A percentile compares a stretch with the other conserved stretches of the same genome.
Evolutionary conservation across 37 sponge, comb jelly and placozoan species (phyloP).

Genomic region (Aplysina aerophoba): DNA sequence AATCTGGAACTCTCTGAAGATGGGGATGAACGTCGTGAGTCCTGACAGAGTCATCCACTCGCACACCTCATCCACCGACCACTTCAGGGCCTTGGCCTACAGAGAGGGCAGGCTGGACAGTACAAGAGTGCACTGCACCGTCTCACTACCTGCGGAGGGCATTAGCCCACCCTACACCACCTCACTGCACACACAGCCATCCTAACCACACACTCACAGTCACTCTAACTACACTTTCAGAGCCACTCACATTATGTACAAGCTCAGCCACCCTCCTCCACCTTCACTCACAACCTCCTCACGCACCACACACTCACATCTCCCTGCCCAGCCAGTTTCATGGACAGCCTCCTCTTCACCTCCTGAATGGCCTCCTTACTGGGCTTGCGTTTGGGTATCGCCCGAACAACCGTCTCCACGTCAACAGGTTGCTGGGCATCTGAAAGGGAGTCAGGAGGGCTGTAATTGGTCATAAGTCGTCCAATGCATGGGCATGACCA

Average conservation of each 20-base stretch:
- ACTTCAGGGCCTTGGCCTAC: slow-evolving; percentile 56
- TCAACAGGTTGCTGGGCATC: slow-evolving; percentile 12
- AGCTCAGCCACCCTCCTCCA: no score
- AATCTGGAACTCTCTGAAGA: slow-evolving; percentile 42
- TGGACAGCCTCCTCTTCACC: slow-evolving; percentile 11
- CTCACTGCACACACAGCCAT: no score
- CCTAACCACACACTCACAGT: no score
- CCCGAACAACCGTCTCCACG: slow-evolving; percentile 3
- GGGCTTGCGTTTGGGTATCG: slow-evolving; percentile 16
- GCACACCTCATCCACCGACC: slow-evolving; percentile 58
- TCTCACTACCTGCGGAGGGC: no score
- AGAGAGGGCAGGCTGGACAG: background rate
- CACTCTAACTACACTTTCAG: no score
- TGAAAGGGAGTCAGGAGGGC: background rate
- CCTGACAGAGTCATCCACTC: slow-evolving; percentile 66
- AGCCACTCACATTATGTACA: no score
- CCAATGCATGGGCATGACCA: no score
- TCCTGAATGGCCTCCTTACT: slow-evolving; percentile 15
- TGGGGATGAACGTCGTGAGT: slow-evolving; percentile 38
- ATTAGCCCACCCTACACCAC: no score
- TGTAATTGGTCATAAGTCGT: no score
- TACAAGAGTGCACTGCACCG: no score
- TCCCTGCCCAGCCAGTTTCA: background rate
- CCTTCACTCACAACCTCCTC: slow-evolving; percentile 43
- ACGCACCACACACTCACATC: slow-evolving; percentile 33